phyloP scores from a whole-genome alignment of 2,113 vertebrate genomes.

The Pandion haliaetus region DNA sequence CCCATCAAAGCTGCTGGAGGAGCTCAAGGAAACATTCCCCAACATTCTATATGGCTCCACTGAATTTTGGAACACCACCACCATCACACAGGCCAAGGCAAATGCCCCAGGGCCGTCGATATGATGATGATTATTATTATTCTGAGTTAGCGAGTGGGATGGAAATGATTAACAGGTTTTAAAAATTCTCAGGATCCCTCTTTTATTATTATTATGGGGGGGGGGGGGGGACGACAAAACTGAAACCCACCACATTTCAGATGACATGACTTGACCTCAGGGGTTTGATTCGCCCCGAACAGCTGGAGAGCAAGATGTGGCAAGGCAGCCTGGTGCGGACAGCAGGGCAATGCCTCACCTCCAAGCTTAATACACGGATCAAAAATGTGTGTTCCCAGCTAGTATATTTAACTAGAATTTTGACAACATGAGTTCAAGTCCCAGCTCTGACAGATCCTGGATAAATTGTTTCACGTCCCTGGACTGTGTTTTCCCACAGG shows the following conservation, averaged over 20 bases:
- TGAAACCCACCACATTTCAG: not conserved
- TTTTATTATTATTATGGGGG: not conserved
- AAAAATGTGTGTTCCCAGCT: not conserved
- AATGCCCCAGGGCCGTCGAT: not conserved
- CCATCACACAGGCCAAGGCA: not conserved
- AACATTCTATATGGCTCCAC: not conserved
- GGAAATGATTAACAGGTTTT: constrained; percentile 17
- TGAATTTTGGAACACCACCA: not conserved
- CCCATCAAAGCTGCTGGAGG: not conserved
- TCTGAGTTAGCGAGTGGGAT: not conserved
- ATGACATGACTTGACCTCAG: not conserved
- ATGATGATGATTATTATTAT: not conserved
- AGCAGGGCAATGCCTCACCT: not conserved
- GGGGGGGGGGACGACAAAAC: not conserved
- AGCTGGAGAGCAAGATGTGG: not conserved
- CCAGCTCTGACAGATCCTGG: not conserved
- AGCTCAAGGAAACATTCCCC: not conserved
- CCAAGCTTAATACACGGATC: not conserved
- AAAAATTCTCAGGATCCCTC: not conserved
- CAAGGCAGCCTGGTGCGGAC: not conserved
- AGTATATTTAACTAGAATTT: not conserved
- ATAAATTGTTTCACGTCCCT: not conserved
- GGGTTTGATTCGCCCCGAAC: not conserved
- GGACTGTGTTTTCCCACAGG: not conserved
- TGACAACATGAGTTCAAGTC: not conserved